Evolutionary conservation across 2,113 vertebrate species (phyloP), one percentile per base, ranked within the genome.

Genomic region (Saccopteryx leptura): DNA sequence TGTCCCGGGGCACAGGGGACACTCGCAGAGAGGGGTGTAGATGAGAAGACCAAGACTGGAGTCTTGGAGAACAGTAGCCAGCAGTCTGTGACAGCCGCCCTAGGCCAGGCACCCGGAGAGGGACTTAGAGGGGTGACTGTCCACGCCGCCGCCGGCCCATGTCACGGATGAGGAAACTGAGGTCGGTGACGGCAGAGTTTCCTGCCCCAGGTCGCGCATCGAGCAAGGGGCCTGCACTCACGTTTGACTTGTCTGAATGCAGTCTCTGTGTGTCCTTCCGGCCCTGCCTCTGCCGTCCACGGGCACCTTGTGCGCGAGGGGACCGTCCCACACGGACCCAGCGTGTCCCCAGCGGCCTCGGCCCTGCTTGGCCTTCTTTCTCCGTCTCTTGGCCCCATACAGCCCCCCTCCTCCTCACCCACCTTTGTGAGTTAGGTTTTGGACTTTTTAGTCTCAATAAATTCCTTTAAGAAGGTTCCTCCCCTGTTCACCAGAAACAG

Each of bases 291-390:
- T 46, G 33, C 18, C 23, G 0, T 17, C 33, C 60, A 18, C 0
- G 0, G 14, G 39, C 11, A 9, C 7, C 60, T 26, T 39, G 2
- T 0, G 28, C 61, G 66, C 10, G 0, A 33, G 21, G 84, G 39
- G 2, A 11, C 60, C 0, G 0, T 7, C 52, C 46, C n/a, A 7
- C 11, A 0, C 3, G 8, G 39, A 28, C 1, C n/a, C 33, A 2
- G 2, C 0, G 0, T 5, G 50, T 39, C 39, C 39, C 39, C 39
- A 39, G 39, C 39, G 39, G 39, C 39, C 39, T 39, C 3, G 39
- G 39, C 39, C 39, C 39, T 39, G 39, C 39, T 39, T 3, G 39
- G 39, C 39, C 39, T 39, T 39, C 39, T 39, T 39, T 39, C 39
- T 3, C 39, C 39, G 3, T 39, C 39, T 39, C 39, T 0, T 0